Evolutionary conservation across 2,888 invertebrate species (phyloP).

Genomic region (Poecilus cupreus): DNA sequence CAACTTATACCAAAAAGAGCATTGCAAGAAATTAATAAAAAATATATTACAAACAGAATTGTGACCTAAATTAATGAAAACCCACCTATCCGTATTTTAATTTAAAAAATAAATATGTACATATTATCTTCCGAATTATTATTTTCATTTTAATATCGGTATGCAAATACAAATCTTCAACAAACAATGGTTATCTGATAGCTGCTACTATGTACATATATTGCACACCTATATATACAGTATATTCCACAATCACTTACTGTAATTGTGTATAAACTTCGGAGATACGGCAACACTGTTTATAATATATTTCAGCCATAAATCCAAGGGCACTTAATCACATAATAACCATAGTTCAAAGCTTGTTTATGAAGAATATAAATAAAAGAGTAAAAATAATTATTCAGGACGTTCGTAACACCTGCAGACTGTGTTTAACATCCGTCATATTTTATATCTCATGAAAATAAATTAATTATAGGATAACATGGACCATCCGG

Average conservation of each 20-base stretch:
- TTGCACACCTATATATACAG: not conserved
- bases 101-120: constrained; percentile 11
- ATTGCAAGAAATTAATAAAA: too few relatives aligned
- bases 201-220: not conserved
- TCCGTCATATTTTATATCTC: not conserved
- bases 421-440: not conserved
- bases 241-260: not conserved
- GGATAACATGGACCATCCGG: not conserved
- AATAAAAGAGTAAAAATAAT: not conserved
- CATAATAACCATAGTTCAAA: not conserved
- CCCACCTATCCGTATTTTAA: not conserved
- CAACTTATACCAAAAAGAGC: too few relatives aligned
- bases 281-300: not conserved
- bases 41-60: not conserved
- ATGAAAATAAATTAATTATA: not conserved
- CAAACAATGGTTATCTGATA: not conserved
- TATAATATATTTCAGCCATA: not conserved
- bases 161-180: constrained; percentile 6
- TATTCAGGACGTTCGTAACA: not conserved
- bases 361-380: not conserved
- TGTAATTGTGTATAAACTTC: not conserved
- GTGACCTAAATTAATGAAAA: not conserved
- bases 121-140: constrained; percentile 2
- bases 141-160: constrained; percentile 15
- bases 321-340: not conserved